Base-by-base conservation (phyloP, 1,140 invertebrate genomes). In the Hylaeus anthracinus region DNA sequence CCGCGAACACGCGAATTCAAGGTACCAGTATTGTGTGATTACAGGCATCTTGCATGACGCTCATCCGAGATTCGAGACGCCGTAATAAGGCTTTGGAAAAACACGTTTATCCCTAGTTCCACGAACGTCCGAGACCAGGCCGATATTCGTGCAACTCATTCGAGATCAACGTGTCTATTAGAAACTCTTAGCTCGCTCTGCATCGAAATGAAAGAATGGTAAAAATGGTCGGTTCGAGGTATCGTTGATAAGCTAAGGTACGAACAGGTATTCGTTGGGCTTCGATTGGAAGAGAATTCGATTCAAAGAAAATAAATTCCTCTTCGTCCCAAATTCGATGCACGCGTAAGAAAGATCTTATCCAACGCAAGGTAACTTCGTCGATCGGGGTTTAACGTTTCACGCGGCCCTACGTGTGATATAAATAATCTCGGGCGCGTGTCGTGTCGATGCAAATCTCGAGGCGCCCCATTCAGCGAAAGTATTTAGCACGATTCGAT, bases 1-100 rank as follows among this genome's bases (percentile, higher is more conserved):
- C 85, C 83, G 81, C 86, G 87, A 86, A 89, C 90, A 90, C 90
- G 90, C 90, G 87, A 91, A 91, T 91, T 90, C 85, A 87, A 89
- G 85, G 89, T 90, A 90, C 89, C 87, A 86, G 82, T 87, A 84
- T 76, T 39, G 14, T 73, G 58, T 66, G 83, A 86, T 85, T 78
- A 82, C 82, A 75, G 69, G 58, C 71, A 85, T 74, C 83, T 86
- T 78, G 72, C 83, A 85, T 74, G 84, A 85, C 84, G 79, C 48
- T 84, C 79, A 81, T 84, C 72, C 77, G 66, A 66, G 76, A 76
- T 81, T 61, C 82, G 82, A 63, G 82, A 78, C 66, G 45, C 83
- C 26, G 72, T 69, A 55, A 65, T 58, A 45, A 76, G 71, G 37
- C 79, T 70, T 72, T 55, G 66, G 12, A 71, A 15, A 63, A 70